Evolutionary conservation across 2,797 vertebrate genomes (phyloP).

Genomic region (Limnodromus scolopaceus): DNA sequence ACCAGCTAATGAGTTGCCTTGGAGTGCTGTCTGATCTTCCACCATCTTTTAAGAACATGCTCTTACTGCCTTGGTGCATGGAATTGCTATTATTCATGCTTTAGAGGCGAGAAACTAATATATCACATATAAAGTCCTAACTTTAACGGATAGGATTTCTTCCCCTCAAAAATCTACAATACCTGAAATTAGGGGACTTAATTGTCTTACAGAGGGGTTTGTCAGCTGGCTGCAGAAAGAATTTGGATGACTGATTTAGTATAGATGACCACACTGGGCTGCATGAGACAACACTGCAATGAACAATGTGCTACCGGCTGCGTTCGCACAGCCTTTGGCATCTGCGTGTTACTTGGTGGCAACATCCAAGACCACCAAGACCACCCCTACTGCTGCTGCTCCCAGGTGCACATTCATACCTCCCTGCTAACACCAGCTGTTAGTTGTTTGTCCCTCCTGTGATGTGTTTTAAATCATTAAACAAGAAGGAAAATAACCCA

Average conservation of each 20-base stretch:
- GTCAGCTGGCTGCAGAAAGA: background rate
- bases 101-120: background rate
- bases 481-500: background rate
- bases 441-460: background rate
- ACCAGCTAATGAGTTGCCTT: background rate
- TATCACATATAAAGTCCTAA: background rate
- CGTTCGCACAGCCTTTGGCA: background rate
- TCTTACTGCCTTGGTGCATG: rapidly evolving
- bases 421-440: background rate
- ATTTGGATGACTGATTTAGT: background rate
- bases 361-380: background rate
- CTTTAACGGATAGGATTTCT: background rate
- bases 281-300: too few species aligned
- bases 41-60: background rate
- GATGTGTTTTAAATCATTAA: background rate
- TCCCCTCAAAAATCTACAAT: background rate
- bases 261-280: background rate
- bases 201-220: background rate
- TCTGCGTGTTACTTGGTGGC: rapidly evolving
- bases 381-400: background rate
- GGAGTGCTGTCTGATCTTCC: background rate
- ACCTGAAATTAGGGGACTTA: background rate
- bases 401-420: background rate
- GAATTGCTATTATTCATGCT: background rate
- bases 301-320: background rate